These are phyloP conservation scores for Turdus rufiventris DNA, from an alignment of 2,113 vertebrate genomes.

Conservation along the genomic window DNA sequence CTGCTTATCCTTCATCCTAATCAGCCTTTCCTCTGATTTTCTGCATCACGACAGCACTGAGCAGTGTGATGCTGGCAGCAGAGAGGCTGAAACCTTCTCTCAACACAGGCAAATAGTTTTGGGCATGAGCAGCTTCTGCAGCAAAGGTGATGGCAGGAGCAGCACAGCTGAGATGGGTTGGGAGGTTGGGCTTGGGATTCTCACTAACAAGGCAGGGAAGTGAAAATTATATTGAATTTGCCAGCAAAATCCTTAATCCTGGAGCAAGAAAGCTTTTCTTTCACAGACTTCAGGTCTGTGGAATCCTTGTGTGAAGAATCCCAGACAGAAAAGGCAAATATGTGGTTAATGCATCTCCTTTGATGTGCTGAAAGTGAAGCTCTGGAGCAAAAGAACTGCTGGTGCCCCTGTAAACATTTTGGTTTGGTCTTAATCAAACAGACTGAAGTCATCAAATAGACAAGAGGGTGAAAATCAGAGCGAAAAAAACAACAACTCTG, in stretches of 20 bases:
- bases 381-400: background rate
- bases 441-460: background rate
- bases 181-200: background rate
- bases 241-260: background rate
- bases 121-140: background rate
- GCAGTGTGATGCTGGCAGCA: background rate
- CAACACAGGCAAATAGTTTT: background rate
- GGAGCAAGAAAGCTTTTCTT: background rate
- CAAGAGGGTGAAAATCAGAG: background rate
- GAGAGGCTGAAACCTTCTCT: background rate
- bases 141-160: background rate
- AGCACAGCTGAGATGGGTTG: background rate
- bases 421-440: background rate
- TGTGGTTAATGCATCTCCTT: background rate
- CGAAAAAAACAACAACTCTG: no score
- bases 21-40: background rate
- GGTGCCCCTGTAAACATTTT: background rate
- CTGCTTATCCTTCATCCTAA: background rate
- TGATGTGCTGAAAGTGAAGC: background rate
- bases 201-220: background rate
- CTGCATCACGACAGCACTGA: background rate
- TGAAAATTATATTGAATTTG: background rate
- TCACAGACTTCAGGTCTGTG: background rate
- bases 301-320: background rate
- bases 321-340: background rate